Conservation (phyloP, 2,888 invertebrate genomes). For the Branchipolynoe longqiensis region DNA sequence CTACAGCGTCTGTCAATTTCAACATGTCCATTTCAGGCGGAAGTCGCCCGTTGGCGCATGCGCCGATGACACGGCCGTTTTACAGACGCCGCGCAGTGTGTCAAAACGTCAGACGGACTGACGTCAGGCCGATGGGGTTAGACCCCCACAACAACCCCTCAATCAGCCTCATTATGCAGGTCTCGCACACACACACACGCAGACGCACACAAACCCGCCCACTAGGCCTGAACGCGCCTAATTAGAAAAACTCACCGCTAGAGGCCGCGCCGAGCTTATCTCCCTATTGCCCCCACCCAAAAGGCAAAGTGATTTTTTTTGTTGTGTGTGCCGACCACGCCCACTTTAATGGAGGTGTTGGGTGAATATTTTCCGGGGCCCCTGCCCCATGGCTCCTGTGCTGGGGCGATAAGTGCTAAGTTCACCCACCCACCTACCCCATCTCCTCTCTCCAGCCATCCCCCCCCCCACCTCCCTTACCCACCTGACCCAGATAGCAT, state of each 20-base stretch:
- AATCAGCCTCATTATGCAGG: constrained; percentile 41
- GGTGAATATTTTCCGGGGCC: constrained; percentile 8
- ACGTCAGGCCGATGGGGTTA: constrained; percentile 11
- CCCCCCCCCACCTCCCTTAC: not conserved
- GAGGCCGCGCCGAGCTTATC: constrained; percentile 16
- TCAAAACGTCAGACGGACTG: constrained; percentile 6
- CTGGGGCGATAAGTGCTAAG: not conserved
- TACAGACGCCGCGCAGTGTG: not conserved
- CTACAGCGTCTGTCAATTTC: constrained; percentile 19
- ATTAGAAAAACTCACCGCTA: constrained; percentile 43
- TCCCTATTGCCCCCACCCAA: not conserved
- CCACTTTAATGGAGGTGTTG: not conserved
- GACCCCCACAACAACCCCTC: not conserved
- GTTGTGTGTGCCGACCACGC: not conserved
- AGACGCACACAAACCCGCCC: constrained; percentile 42
- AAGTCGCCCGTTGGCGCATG: not conserved
- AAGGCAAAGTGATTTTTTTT: constrained; percentile 15
- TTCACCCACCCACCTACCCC: no score
- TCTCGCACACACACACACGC: constrained; percentile 29
- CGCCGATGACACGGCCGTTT: constrained; percentile 24
- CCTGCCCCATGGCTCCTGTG: constrained; percentile 35
- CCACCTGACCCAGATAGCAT: constrained; percentile 39
- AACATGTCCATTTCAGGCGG: constrained; percentile 22
- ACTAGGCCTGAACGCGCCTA: constrained; percentile 12
- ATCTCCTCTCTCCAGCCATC: no score